Evolutionary conservation across 2,113 vertebrate genomes (phyloP).

Genomic region (Lasiurus cinereus): DNA sequence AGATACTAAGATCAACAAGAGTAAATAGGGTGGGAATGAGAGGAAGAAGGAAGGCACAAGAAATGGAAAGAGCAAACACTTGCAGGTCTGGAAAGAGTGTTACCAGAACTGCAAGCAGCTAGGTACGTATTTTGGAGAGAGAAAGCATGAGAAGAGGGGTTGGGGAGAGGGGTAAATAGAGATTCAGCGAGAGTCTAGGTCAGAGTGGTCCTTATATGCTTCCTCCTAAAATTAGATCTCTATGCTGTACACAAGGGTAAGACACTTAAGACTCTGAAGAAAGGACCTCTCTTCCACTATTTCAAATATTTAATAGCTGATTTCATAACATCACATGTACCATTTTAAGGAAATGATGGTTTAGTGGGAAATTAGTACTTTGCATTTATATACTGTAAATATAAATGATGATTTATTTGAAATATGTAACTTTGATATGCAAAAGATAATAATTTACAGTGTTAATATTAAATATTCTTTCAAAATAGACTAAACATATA

Average conservation of each 20-base stretch:
- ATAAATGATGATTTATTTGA: conserved; percentile 20
- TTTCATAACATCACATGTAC: not conserved
- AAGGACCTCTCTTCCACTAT: not conserved
- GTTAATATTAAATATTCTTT: not conserved
- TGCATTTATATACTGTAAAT: not conserved
- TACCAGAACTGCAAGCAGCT: not conserved
- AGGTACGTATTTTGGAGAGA: not conserved
- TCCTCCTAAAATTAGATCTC: not conserved
- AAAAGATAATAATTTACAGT: conserved; percentile 1
- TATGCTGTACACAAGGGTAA: not conserved
- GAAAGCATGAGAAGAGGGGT: no score
- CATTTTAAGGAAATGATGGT: not conserved
- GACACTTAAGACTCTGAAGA: not conserved
- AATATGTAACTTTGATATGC: not conserved
- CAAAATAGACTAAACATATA: not conserved
- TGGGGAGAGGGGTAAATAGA: not conserved
- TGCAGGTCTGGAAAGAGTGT: not conserved
- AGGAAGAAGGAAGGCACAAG: not conserved
- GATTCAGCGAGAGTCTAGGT: not conserved
- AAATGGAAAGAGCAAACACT: not conserved
- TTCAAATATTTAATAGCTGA: not conserved
- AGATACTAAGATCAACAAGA: not conserved
- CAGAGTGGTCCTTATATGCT: not conserved
- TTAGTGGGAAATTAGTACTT: not conserved
- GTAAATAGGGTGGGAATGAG: not conserved